Base-by-base conservation (phyloP, 2,888 invertebrate species). In the Leucozona laternaria region DNA sequence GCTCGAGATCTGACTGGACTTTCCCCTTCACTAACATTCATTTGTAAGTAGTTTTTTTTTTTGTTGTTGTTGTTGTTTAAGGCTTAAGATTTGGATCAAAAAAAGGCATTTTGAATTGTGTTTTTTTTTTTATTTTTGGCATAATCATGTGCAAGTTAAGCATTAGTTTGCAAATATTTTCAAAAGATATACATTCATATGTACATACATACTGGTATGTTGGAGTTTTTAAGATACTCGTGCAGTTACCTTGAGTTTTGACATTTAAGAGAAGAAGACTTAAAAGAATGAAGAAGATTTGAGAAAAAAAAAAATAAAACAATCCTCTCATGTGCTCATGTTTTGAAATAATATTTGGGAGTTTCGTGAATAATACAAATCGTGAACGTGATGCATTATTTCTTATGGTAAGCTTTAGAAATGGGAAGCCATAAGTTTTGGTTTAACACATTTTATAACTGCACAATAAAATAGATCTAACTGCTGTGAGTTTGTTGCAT, bases 21-120 rank as follows among this genome's bases (percentile, higher is more conserved):
- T 84, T 84, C 84, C 84, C 84, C 75, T 80, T 84, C 84, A 80
- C 84, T 66, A 22, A 75, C 64, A 58, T 80, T 31, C 31, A 58
- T 68, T 83, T 79, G 28, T 25, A 72, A 53, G 15, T 45, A 25
- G 64, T 50, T 66, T n/a, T 22, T 50, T 15, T 50, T 22, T 68
- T n/a, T n/a, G n/a, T n/a, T n/a, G n/a, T n/a, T n/a, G n/a, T n/a
- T n/a, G n/a, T n/a, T n/a, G n/a, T n/a, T 28, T 37, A 20, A n/a
- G n/a, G 13, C 28, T 28, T 64, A 6, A n/a, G 1, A 15, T 50
- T 48, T 13, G 48, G 25, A 10, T 64, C 22, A 17, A 17, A 64
- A 64, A 17, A 60, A 8, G 20, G 25, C 8, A 40, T 40, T 62
- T 62, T n/a, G 15, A 60, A 60, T 20, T 62, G 37, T 43, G 2